phyloP scores from a whole-genome alignment of 2,888 invertebrate species.

The Nymphalis c-album region DNA sequence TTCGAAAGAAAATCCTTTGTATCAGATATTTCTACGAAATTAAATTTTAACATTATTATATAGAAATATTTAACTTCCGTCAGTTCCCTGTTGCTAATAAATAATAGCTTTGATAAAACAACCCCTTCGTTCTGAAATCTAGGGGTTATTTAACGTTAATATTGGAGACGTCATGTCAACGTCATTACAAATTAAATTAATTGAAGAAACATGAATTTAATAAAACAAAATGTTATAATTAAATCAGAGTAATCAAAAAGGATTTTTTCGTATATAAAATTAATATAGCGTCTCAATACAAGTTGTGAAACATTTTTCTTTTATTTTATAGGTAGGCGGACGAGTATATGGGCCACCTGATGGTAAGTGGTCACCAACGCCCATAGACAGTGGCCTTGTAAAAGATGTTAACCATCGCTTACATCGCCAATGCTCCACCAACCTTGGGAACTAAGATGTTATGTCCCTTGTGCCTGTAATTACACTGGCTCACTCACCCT shows the following conservation, averaged over 20 bases:
- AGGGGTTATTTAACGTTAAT: constrained; percentile 1
- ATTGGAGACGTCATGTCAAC: background rate
- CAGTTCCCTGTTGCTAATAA: constrained; percentile 3
- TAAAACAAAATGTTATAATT: background rate
- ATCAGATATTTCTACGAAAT: background rate
- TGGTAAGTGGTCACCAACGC: no score
- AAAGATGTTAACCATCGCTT: no score
- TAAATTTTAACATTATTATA: background rate
- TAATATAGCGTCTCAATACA: no score
- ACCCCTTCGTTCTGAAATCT: background rate
- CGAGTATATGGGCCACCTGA: no score
- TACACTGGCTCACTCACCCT: no score
- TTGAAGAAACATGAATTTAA: background rate
- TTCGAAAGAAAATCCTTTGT: background rate
- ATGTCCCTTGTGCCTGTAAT: no score
- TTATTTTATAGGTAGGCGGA: no score
- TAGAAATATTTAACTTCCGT: background rate
- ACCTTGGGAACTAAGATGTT: no score
- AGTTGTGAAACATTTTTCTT: no score
- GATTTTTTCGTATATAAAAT: background rate
- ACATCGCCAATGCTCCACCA: no score
- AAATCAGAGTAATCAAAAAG: background rate
- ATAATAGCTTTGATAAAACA: background rate
- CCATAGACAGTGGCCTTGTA: no score
- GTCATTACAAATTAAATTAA: background rate